These are phyloP conservation scores for Baronia brevicornis DNA, from an alignment of 2,888 invertebrate genomes.

Conservation along the genomic window DNA sequence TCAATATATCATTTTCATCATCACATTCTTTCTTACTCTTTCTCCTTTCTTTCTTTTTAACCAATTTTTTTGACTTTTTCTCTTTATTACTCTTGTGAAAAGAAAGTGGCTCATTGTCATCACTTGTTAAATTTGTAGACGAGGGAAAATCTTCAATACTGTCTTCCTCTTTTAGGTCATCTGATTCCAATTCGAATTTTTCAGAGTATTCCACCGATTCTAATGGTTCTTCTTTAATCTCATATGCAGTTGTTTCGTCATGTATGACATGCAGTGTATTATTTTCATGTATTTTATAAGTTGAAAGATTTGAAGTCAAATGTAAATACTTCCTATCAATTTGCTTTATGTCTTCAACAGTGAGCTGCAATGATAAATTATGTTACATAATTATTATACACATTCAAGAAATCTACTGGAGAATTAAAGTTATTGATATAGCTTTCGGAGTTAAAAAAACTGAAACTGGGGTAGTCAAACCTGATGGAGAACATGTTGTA, in stretches of 20 bases:
- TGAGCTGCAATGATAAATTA: no score
- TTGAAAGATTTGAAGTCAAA: constrained; percentile 27
- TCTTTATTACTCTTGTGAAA: constrained; percentile 37
- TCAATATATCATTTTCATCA: no score
- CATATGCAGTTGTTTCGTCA: constrained; percentile 15
- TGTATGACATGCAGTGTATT: constrained; percentile 10
- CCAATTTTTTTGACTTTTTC: constrained; percentile 28
- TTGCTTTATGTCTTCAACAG: constrained; percentile 28
- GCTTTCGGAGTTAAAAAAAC: no score
- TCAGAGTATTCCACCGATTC: constrained; percentile 16
- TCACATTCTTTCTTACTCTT: constrained; percentile 21
- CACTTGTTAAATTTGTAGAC: constrained; percentile 28
- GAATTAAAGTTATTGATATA: no score
- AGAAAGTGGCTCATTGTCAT: constrained; percentile 51
- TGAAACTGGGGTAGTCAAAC: no score
- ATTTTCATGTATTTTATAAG: constrained; percentile 16
- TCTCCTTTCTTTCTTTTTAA: constrained; percentile 27
- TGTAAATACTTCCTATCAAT: constrained; percentile 31
- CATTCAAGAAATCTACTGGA: no score
- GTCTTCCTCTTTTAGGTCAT: constrained; percentile 38
- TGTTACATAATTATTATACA: no score
- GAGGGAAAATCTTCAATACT: constrained; percentile 23
- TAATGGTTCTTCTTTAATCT: constrained; percentile 31
- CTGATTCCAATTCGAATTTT: constrained; percentile 21
- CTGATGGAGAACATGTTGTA: no score